These are phyloP conservation scores for Piscicola geometra DNA, from an alignment of 2,888 invertebrate species.

Conservation along the genomic window DNA sequence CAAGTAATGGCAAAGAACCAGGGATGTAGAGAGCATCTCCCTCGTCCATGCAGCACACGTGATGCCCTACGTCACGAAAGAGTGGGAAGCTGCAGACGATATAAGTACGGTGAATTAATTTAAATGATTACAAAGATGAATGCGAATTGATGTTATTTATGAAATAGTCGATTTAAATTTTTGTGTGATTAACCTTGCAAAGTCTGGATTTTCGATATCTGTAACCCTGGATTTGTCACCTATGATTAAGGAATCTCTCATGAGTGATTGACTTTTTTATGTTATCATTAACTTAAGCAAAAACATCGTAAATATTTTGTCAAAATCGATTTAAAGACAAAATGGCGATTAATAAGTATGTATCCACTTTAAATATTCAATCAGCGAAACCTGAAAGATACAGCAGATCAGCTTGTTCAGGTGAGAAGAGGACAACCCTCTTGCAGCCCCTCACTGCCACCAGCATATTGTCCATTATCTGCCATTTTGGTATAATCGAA, in stretches of 20 bases:
- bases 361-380: background rate
- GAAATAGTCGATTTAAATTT: too few species aligned
- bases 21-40: conserved; percentile 61
- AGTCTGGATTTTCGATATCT: conserved; percentile 59
- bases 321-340: too few species aligned
- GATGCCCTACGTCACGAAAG: conserved; percentile 54
- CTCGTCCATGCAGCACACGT: conserved; percentile 56
- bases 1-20: conserved; percentile 46
- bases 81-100: conserved; percentile 49
- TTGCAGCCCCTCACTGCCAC: conserved; percentile 60
- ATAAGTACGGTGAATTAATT: background rate
- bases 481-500: background rate
- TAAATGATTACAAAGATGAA: too few species aligned
- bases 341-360: too few species aligned
- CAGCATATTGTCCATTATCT: conserved; percentile 61
- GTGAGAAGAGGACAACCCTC: conserved; percentile 58
- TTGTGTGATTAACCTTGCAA: too few species aligned
- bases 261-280: conserved; percentile 1
- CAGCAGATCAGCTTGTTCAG: conserved; percentile 57
- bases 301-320: too few species aligned
- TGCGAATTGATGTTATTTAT: too few species aligned
- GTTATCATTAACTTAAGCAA: too few species aligned
- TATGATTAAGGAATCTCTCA: conserved; percentile 43
- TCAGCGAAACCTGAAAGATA: conserved; percentile 57
- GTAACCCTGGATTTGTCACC: conserved; percentile 60